phyloP scores from a whole-genome alignment of 1,140 invertebrate genomes.

The Antheraea mylitta region DNA sequence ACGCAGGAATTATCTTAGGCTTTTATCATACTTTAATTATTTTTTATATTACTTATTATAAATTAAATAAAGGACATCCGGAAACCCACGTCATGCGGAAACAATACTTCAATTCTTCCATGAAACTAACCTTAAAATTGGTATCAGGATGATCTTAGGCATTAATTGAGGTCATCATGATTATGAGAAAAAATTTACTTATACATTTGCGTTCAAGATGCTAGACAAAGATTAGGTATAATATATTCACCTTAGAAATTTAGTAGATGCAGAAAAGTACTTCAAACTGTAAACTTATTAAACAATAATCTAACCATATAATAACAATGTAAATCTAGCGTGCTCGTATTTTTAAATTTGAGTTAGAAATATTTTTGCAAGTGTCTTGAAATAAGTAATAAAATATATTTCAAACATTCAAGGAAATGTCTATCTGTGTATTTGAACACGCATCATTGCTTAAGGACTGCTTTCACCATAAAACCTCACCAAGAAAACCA shows the following conservation, averaged over 20 bases:
- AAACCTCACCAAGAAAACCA: too few relatives aligned
- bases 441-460: too few relatives aligned
- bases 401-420: too few relatives aligned
- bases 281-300: too few relatives aligned
- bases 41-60: background rate
- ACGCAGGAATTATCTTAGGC: background rate
- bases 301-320: too few relatives aligned
- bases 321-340: too few relatives aligned
- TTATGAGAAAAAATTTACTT: background rate
- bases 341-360: background rate
- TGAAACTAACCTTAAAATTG: conserved; percentile 1
- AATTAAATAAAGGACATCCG: background rate
- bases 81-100: background rate
- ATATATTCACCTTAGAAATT: too few relatives aligned
- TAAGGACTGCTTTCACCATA: too few relatives aligned
- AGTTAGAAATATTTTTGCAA: background rate
- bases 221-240: too few relatives aligned
- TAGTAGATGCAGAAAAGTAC: too few relatives aligned
- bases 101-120: background rate
- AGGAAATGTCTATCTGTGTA: too few relatives aligned
- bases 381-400: too few relatives aligned
- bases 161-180: background rate
- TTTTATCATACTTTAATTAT: background rate
- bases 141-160: background rate
- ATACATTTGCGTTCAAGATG: background rate